These are phyloP conservation scores for Hydrozoanthus tunicans DNA, from an alignment of 64 coral and sea anemone species.

Conservation along the genomic window DNA sequence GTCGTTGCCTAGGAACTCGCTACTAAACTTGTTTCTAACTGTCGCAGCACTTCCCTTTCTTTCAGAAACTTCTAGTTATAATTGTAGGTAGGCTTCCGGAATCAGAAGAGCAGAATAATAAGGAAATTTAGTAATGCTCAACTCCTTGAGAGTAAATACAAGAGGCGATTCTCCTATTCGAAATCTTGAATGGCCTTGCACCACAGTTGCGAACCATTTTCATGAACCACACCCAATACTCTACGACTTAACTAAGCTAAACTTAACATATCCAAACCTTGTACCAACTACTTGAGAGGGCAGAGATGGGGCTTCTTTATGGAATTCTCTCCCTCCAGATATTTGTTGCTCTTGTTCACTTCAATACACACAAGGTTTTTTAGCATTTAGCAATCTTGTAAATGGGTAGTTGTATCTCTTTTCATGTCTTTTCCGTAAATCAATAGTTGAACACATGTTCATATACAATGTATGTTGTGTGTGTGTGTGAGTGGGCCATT, in stretches of 20 bases:
- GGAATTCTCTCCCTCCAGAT: neutral
- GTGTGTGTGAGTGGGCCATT: no score
- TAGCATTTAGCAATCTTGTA: neutral
- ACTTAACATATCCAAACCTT: constrained; percentile 33
- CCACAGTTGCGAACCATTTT: constrained; percentile 38
- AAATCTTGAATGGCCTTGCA: constrained; percentile 56
- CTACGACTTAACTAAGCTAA: constrained; percentile 44
- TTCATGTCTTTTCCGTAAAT: no score
- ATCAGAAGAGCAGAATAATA: no score
- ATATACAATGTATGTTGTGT: neutral
- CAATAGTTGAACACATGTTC: no score
- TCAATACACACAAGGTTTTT: neutral
- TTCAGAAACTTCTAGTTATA: no score
- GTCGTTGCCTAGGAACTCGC: no score
- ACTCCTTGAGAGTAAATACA: constrained; percentile 41
- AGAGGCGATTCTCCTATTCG: constrained; percentile 21
- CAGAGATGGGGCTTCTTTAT: no score
- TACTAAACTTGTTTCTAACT: no score
- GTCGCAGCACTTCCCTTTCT: no score
- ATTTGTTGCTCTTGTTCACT: constrained; percentile 44
- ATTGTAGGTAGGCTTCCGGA: no score
- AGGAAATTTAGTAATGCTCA: neutral
- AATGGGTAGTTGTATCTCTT: no score
- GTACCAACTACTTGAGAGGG: constrained; percentile 30
- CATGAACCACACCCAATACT: constrained; percentile 30